These are phyloP conservation scores for Cydia pomonella DNA, from an alignment of 1,140 invertebrate species.

Conservation along the genomic window DNA sequence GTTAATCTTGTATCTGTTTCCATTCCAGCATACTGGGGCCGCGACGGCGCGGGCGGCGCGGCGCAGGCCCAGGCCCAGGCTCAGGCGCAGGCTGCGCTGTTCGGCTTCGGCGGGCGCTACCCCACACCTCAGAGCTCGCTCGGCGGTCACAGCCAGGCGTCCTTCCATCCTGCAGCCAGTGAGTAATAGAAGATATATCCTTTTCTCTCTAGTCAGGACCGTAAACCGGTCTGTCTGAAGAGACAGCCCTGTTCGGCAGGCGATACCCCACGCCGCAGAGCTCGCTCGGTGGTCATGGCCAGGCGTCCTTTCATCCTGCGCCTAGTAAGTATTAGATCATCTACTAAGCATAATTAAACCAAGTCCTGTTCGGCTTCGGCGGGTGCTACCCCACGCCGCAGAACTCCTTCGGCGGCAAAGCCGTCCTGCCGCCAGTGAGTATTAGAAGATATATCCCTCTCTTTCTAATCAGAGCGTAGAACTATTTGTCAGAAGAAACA, in stretches of 20 bases:
- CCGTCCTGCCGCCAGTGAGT: neutral
- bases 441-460: no score
- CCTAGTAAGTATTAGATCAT: neutral
- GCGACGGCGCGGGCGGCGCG: constrained; percentile 78
- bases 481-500: no score
- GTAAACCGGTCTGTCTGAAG: no score
- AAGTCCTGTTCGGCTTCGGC: constrained; percentile 34
- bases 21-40: constrained; percentile 86
- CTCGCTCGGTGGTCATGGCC: constrained; percentile 46
- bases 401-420: no score
- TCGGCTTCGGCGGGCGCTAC: constrained; percentile 76
- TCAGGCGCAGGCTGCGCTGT: constrained; percentile 66
- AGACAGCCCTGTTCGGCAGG: no score
- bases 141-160: constrained; percentile 88
- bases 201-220: no score
- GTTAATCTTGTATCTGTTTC: neutral
- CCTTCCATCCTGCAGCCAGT: constrained; percentile 86
- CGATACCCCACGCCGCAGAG: no score
- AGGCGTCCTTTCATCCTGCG: constrained; percentile 83
- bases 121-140: constrained; percentile 86
- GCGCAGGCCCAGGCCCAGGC: constrained; percentile 77
- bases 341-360: no score
- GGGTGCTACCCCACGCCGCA: no score
- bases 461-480: no score
- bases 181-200: constrained; percentile 70